phyloP scores from a whole-genome alignment of 1,140 invertebrate species.

The Penaeus vannamei region DNA sequence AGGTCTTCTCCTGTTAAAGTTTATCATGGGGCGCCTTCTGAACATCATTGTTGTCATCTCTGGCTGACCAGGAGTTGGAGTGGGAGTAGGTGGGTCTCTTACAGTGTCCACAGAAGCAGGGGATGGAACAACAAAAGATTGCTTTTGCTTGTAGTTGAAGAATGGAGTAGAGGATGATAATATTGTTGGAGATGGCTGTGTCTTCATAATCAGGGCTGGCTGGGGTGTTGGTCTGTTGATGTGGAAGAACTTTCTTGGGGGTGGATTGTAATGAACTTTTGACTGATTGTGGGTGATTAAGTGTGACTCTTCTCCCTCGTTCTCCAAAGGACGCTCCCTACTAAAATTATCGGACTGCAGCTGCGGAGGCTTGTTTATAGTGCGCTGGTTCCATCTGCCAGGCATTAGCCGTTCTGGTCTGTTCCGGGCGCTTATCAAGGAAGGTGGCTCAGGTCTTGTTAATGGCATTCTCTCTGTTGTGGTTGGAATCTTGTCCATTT shows the following conservation, averaged over 20 bases:
- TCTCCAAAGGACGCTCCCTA: not conserved
- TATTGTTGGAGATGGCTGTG: not conserved
- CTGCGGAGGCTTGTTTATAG: constrained; percentile 33
- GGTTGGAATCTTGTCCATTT: not conserved
- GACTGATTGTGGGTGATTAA: not conserved
- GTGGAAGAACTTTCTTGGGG: constrained; percentile 37
- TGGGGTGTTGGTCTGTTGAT: constrained; percentile 41
- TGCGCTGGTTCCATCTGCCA: constrained; percentile 44
- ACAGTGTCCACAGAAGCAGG: not conserved
- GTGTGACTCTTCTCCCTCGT: not conserved
- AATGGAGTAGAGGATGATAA: not conserved
- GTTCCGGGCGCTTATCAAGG: not conserved
- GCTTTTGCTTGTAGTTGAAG: not conserved
- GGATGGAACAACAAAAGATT: constrained; percentile 5
- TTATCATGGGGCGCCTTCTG: not conserved
- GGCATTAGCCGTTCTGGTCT: constrained; percentile 36
- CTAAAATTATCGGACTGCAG: not conserved
- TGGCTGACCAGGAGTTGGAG: too few species aligned
- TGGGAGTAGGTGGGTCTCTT: not conserved
- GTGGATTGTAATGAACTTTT: constrained; percentile 24
- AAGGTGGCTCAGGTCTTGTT: too few species aligned
- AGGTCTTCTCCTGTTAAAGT: not conserved
- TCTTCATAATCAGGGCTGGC: constrained; percentile 14
- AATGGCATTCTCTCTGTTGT: not conserved
- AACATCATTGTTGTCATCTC: not conserved